Percentiles rank a stretch among this genome's conserved stretches.
Conservation (phyloP, 1,140 invertebrate species). For the Rhagoletis zephyria region DNA sequence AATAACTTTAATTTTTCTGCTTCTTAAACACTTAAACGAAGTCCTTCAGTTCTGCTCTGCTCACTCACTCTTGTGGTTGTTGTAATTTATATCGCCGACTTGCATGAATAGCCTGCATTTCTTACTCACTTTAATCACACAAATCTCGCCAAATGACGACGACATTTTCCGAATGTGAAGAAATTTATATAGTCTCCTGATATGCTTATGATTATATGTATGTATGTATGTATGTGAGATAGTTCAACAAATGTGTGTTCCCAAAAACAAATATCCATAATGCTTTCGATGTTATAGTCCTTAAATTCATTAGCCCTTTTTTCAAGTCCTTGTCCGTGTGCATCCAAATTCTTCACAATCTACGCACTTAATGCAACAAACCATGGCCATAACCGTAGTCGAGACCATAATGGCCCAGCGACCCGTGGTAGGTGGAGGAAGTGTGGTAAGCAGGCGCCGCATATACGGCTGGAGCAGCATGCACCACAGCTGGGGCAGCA, state of each 20-base stretch:
- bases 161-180: background rate
- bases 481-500: constrained; percentile 68
- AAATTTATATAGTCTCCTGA: background rate
- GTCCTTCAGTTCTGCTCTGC: background rate
- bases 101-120: background rate
- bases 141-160: background rate
- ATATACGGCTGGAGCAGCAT: constrained; percentile 66
- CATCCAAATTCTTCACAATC: background rate
- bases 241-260: background rate
- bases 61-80: background rate
- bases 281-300: background rate
- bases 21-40: background rate
- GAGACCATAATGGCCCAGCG: constrained; percentile 44
- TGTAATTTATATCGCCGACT: background rate
- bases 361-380: constrained; percentile 53
- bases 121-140: background rate
- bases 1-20: no score
- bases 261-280: background rate
- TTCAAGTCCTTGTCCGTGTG: background rate
- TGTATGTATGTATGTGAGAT: background rate
- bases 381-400: constrained; percentile 61
- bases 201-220: background rate
- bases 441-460: constrained; percentile 68
- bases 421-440: constrained; percentile 68
- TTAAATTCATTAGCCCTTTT: constrained; percentile 3